Evolutionary conservation across 2,797 vertebrate species (phyloP).

Genomic region (Danio albolineatus): DNA sequence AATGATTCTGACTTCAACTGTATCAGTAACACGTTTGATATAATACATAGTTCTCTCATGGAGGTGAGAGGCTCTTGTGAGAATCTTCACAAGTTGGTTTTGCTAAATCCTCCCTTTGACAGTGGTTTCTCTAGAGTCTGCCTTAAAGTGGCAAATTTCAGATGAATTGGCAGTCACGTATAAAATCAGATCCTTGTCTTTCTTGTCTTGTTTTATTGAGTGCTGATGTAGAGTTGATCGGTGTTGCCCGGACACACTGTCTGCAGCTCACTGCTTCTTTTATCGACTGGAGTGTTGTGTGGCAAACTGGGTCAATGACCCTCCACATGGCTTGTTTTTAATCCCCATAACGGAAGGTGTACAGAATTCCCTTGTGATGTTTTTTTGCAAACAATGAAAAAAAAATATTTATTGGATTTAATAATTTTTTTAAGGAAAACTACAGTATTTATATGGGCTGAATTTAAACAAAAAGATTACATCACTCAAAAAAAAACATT

Average conservation of each 20-base stretch:
- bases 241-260: constrained; percentile 26
- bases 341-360: neutral
- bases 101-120: constrained; percentile 24
- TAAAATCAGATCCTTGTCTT: constrained; percentile 10
- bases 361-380: neutral
- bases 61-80: neutral
- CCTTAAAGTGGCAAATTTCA: constrained; percentile 20
- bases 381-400: no score
- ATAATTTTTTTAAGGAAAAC: no score
- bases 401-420: no score
- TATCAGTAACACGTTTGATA: no score
- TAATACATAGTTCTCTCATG: neutral
- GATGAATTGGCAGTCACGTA: constrained; percentile 17
- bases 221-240: constrained; percentile 39
- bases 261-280: constrained; percentile 5
- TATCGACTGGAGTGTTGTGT: constrained; percentile 39
- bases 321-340: constrained; percentile 1
- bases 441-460: no score
- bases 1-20: no score
- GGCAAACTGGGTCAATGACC: constrained; percentile 40
- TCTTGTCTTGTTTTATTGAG: constrained; percentile 20
- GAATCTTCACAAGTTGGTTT: neutral
- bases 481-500: no score
- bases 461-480: no score
- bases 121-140: constrained; percentile 1